Base-by-base conservation (phyloP, 2,888 invertebrate species). In the Drosophila fungiperda region DNA sequence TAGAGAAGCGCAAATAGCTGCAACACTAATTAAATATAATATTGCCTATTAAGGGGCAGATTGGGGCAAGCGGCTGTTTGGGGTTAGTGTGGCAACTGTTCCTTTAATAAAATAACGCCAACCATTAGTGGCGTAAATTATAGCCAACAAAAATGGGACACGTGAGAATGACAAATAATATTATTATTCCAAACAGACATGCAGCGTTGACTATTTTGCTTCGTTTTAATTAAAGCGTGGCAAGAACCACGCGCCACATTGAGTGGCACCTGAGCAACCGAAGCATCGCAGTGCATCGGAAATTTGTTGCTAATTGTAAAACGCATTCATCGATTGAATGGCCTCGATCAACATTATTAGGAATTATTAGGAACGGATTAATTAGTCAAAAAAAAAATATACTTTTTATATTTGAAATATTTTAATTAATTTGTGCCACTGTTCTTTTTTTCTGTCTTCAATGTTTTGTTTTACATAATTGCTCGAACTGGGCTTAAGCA, bases 51-150 rank as follows among this genome's bases (percentile, higher is more conserved):
- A 45, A 45, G 45, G 45, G n/a, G 40, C 17, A 40, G 40, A 15
- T 36, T 0, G 20, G 12, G 40, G 40, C n/a, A n/a, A n/a, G 8
- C n/a, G 40, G n/a, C n/a, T n/a, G 12, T 12, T 45, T 20, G 45
- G 20, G 20, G 45, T 23, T 8, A 23, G 15, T 23, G 45, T 23
- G 45, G 45, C 23, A 45, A 23, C 45, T 26, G 45, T 45, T 26
- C 23, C 23, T 9, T 15, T 23, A 45, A 45, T 45, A 45, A 45
- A 45, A 68, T 33, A 63, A 52, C 42, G 57, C 55, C 63, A 64
- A 48, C 64, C 64, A 68, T 68, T 68, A 68, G 68, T 54, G 68
- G 63, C 68, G 53, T 58, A 64, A 68, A 64, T 68, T 64, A 64
- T 58, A 45, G 23, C 42, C 17, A 63, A 54, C 4, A 11, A 35